A percentile compares a stretch with the other conserved stretches of the same genome.
phyloP scores from a whole-genome alignment of 2,797 vertebrate species.

The Champsocephalus esox region DNA sequence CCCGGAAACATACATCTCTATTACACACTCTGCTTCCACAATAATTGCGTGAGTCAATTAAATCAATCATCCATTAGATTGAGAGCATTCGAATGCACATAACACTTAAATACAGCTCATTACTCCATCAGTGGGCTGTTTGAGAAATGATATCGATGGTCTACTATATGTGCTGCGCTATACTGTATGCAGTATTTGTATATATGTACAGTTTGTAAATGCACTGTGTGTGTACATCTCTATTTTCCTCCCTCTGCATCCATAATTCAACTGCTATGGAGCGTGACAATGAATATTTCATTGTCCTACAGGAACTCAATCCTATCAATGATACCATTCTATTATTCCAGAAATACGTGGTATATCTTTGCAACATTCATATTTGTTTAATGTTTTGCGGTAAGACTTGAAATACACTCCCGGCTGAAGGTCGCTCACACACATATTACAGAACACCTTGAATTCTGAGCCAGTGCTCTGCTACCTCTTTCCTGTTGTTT shows the following conservation, averaged over 20 bases:
- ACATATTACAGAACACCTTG: constrained; percentile 12
- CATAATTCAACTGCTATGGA: constrained; percentile 68
- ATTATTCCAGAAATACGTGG: constrained; percentile 4
- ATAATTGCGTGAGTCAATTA: constrained; percentile 56
- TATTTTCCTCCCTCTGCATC: constrained; percentile 54
- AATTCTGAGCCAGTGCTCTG: not conserved
- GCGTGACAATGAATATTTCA: constrained; percentile 74
- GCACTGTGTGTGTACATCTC: constrained; percentile 33
- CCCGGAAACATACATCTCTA: constrained; percentile 40
- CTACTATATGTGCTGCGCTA: too few relatives aligned
- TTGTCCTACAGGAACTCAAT: constrained; percentile 48
- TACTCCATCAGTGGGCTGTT: constrained; percentile 15
- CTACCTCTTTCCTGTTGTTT: constrained; percentile 56
- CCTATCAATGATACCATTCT: constrained; percentile 49
- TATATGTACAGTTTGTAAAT: constrained; percentile 65
- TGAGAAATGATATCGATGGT: not conserved
- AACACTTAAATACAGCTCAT: constrained; percentile 9
- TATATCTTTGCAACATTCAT: constrained; percentile 14
- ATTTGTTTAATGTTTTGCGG: constrained; percentile 9
- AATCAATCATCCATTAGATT: constrained; percentile 49
- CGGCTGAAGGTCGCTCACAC: not conserved
- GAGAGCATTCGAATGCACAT: constrained; percentile 25
- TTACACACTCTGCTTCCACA: constrained; percentile 43
- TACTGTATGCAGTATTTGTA: not conserved
- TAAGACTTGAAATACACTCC: not conserved